Base-by-base conservation (phyloP, 2,797 vertebrate genomes). In the Gambelia wislizenii region DNA sequence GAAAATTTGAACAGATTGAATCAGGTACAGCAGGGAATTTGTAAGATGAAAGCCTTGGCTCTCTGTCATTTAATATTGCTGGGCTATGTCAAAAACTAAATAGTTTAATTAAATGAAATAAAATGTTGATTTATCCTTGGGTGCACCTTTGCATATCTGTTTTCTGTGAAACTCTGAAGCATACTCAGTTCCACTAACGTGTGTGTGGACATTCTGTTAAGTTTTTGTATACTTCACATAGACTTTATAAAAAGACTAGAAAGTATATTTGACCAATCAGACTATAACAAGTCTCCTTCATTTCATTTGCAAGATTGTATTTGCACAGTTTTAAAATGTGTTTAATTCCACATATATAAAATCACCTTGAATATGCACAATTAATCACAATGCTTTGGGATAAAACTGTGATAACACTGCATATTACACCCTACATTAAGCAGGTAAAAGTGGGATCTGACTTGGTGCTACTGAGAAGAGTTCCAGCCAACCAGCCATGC, bases 31-130 rank as follows among this genome's bases (percentile, higher is more conserved):
- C 22, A 86, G 64, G 22, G 61, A 83, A 56, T 77, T 90, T 91
- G 9, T 89, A 87, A 52, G 6, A 94, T 92, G 39, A 88, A 94
- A 95, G 5, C 39, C 78, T 89, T 85, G 20, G 0, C 0, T 86
- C 91, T 89, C 20, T 42, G 42, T 90, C 90, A n/a, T 92, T 39
- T 87, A 79, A 56, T 83, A n/a, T 4, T n/a, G 18, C 30, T 42
- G 89, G 4, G 22, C 14, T 94, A 3, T 89, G 47, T n/a, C 70
- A 42, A 87, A 90, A 92, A 42, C 0, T 42, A 82, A 82, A 87
- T 44, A 33, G 47, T 92, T 36, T 67, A 78, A 79, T 80, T 84
- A 95, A 92, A 83, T 59, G 88, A 87, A 94, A 92, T 42, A 44
- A 61, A 54, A 54, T 79, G 20, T 25, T 87, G 18, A 91, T 3